These are phyloP conservation scores for Salvator merianae DNA, from an alignment of 2,113 vertebrate genomes.

Conservation along the genomic window DNA sequence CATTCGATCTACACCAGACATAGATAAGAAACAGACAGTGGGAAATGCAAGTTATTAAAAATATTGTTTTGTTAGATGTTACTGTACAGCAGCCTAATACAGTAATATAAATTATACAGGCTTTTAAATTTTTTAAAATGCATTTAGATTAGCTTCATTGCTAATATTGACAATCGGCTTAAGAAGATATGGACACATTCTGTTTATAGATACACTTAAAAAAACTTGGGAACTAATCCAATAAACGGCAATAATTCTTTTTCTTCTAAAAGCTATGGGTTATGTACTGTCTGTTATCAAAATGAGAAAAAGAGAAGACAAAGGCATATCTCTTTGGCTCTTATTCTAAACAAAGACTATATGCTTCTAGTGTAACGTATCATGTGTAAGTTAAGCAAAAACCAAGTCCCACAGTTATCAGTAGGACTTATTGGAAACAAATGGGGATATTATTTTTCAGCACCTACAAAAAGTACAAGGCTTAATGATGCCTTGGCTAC, in stretches of 20 bases:
- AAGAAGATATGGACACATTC: conserved; percentile 10
- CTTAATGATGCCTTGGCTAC: neutral
- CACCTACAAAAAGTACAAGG: conserved; percentile 4
- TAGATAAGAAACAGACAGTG: neutral
- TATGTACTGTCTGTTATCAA: neutral
- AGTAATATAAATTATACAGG: neutral
- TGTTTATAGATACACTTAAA: conserved; percentile 1
- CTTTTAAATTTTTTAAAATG: too few species aligned
- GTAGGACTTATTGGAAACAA: neutral
- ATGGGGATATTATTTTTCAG: neutral
- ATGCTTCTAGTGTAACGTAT: neutral
- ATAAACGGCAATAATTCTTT: neutral
- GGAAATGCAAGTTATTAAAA: neutral
- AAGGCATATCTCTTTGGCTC: neutral
- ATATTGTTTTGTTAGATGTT: neutral
- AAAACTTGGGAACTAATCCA: neutral
- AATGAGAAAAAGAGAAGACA: neutral
- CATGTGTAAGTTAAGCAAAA: neutral
- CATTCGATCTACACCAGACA: neutral
- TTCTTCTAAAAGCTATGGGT: neutral
- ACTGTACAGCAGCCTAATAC: neutral
- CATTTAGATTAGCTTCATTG: neutral
- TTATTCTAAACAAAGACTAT: neutral
- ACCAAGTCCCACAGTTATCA: neutral
- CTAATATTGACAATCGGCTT: neutral